These are phyloP conservation scores for Drosophila barbarae DNA, from an alignment of 2,888 invertebrate genomes.

Conservation along the genomic window DNA sequence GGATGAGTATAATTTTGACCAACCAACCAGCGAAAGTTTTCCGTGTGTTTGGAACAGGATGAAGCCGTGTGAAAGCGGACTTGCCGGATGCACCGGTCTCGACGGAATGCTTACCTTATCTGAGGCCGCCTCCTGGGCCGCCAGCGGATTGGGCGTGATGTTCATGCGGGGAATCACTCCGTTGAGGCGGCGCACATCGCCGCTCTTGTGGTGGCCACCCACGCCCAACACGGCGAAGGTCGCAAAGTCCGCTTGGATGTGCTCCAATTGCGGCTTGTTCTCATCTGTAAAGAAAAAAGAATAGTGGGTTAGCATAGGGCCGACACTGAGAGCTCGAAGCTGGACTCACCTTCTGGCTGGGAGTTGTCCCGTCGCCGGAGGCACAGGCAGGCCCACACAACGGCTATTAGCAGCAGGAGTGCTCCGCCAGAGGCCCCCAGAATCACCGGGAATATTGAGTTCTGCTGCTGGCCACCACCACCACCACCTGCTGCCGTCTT, in stretches of 20 bases:
- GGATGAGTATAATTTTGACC: conserved; percentile 62
- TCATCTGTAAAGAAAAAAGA: conserved; percentile 64
- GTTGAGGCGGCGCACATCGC: conserved; percentile 75
- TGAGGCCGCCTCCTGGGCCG: conserved; percentile 75
- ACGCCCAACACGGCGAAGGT: conserved; percentile 76
- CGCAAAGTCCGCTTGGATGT: conserved; percentile 78
- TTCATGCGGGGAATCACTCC: conserved; percentile 79
- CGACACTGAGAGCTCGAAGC: background rate
- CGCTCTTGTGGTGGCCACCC: conserved; percentile 70
- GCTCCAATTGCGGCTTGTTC: conserved; percentile 79
- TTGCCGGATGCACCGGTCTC: background rate
- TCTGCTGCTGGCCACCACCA: conserved; percentile 64
- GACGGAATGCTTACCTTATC: conserved; percentile 70
- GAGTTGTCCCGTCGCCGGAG: conserved; percentile 74
- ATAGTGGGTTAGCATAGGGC: background rate
- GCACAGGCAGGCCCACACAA: conserved; percentile 77
- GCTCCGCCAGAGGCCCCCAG: conserved; percentile 78
- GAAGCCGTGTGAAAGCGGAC: conserved; percentile 32
- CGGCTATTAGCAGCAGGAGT: conserved; percentile 73
- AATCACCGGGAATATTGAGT: conserved; percentile 77
- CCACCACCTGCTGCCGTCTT: conserved; percentile 51
- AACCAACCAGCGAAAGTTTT: conserved; percentile 72
- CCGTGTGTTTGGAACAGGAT: conserved; percentile 22
- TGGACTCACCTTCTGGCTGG: conserved; percentile 75
- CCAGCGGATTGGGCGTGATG: conserved; percentile 79